Evolutionary conservation across 2,797 vertebrate genomes (phyloP), one percentile per base, ranked within the genome.

Genomic region (Myotis planiceps): DNA sequence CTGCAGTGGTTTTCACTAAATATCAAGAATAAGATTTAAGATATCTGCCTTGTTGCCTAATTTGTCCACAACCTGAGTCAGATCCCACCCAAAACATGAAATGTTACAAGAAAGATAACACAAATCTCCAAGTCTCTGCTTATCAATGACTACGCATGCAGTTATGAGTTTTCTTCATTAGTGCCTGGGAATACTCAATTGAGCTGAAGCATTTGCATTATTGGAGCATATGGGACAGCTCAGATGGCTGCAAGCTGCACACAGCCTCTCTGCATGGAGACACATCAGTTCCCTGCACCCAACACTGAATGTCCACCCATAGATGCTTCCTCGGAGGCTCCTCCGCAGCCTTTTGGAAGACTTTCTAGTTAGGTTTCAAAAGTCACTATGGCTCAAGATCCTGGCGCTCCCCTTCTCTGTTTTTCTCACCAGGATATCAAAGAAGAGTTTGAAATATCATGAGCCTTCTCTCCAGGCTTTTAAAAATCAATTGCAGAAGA

Each of bases 281-380:
- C 71, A 76, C 88, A 86, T 97, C 95, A 82, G 75, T 95, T 96
- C 93, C 79, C 55, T 88, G 60, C 76, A 80, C 39, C 82, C 97
- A 96, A 88, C 79, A 90, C 90, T 95, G 75, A 92, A 96, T 96
- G 39, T 84, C 55, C 76, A 90, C 34, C 95, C 96, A 95, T 95
- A 97, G 96, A 58, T 49, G 66, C 49, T 95, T 69, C 78, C 19
- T 91, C 95, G 63, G 92, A 63, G 82, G 92, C 90, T 97, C 34
- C 93, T 98, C 93, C 79, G 93, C 88, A 97, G 94, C 74, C 95
- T 93, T 97, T 97, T 94, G 88, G 96, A 94, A 88, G 72, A 95
- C 97, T 97, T 97, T 98, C 74, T 93, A 97, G 92, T 97, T 98
- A 97, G 86, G 81, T 92, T 95, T 97, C 90, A 96, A 96, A 97